Evolutionary conservation across 2,797 vertebrate genomes (phyloP), one percentile per base, ranked within the genome.

Genomic region (Lacerta viridis): DNA sequence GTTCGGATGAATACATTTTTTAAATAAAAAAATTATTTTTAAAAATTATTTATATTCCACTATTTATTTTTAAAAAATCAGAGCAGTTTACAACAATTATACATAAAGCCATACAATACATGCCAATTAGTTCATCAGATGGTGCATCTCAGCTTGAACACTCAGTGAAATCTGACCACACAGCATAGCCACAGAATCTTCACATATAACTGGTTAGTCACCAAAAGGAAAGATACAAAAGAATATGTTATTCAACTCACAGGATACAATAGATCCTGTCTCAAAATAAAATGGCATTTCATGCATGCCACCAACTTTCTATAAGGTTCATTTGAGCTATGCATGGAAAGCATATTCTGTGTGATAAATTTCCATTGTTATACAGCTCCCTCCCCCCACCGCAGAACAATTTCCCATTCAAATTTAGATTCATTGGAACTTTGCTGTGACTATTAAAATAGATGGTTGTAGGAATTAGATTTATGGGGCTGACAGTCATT

Each of bases 271-370:
- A 71, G 39, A 79, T 33, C 8, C 83, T 55, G 6, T 55, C 76
- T 86, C n/a, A 79, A 77, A 95, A 96, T 95, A 92, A 69, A 93
- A 92, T 77, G 43, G 75, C 68, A 46, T 80, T 46, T 74, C 50
- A 74, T 74, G 20, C 59, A 29, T 64, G 18, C 66, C 71, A 33
- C 41, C 69, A 74, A 80, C 33, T 64, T 84, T 71, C 77, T 83
- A 72, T 80, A 84, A 55, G 18, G 59, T 80, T 75, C 39, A 39
- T 72, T 82, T 25, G 50, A 81, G 64, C 5, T 25, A 75, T 33
- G 27, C 61, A 68, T 3, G 43, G 25, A 76, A 84, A 80, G 36
- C n/a, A 55, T 20, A 41, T 75, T 75, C 59, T 74, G 36, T 55
- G 20, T 68, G 41, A 41, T 84, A 84, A 78, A 72, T 17, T 80